A percentile compares a stretch with the other conserved stretches of the same genome.
Evolutionary conservation across 92 coral and sea anemone genomes (phyloP).

Genomic region (Epizoanthus stellaris): DNA sequence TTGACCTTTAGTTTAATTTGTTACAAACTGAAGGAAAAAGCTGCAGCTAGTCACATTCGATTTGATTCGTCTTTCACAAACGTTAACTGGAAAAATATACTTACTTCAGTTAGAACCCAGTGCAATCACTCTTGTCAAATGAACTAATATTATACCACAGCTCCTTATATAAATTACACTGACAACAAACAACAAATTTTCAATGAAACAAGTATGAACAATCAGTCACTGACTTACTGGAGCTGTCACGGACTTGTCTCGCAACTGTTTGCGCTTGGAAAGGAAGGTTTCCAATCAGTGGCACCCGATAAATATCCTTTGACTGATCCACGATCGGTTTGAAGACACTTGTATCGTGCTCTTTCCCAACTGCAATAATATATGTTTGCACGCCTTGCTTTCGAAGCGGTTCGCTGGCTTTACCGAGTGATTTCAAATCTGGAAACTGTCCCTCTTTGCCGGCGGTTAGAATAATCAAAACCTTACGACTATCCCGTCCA

Average conservation of each 20-base stretch:
- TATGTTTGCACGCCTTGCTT: slow-evolving; percentile 71
- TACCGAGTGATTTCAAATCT: slow-evolving; percentile 55
- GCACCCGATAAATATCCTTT: slow-evolving; percentile 47
- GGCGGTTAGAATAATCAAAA: slow-evolving; percentile 70
- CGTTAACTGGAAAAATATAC: no score
- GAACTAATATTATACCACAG: no score
- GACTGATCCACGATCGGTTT: slow-evolving; percentile 53
- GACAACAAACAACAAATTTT: no score
- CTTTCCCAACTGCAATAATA: slow-evolving; percentile 78
- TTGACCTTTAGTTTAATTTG: no score
- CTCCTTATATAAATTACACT: no score
- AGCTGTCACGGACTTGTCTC: slow-evolving; percentile 16
- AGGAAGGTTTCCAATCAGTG: slow-evolving; percentile 44
- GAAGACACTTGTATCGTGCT: slow-evolving; percentile 28
- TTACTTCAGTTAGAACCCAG: no score
- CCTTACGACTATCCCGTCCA: slow-evolving; percentile 8
- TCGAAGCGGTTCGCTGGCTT: slow-evolving; percentile 72
- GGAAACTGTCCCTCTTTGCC: slow-evolving; percentile 56
- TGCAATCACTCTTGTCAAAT: no score
- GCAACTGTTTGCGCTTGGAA: slow-evolving; percentile 17
- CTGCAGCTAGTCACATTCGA: no score
- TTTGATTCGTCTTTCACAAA: no score
- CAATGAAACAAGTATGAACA: no score
- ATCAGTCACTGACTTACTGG: slow-evolving; percentile 5
- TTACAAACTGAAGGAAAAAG: no score